These are phyloP conservation scores for Polymixis lichenea DNA, from an alignment of 2,888 invertebrate genomes.

Conservation along the genomic window DNA sequence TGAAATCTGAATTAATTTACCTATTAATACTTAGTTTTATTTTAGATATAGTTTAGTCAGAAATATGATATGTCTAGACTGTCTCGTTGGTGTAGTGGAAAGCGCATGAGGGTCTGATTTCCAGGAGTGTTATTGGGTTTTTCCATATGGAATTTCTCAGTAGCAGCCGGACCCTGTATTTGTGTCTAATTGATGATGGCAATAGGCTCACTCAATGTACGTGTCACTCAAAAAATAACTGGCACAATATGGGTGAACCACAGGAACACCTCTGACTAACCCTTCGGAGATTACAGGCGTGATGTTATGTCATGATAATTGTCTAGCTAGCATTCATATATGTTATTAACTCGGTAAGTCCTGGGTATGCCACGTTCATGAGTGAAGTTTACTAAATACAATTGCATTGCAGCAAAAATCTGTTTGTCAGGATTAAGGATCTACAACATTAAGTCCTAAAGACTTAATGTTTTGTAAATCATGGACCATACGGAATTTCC, in stretches of 20 bases:
- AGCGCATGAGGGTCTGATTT: too few relatives aligned
- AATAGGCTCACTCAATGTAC: neutral
- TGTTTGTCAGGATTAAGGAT: too few relatives aligned
- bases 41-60: neutral
- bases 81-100: neutral
- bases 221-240: neutral
- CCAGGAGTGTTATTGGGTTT: too few relatives aligned
- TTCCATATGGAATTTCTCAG: neutral
- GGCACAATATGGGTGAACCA: neutral
- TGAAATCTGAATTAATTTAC: constrained; percentile 30
- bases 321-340: neutral
- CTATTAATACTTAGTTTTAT: neutral
- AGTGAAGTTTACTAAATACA: neutral
- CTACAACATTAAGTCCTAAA: too few relatives aligned
- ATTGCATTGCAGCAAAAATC: too few relatives aligned
- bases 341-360: too few relatives aligned
- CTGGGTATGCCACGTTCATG: neutral
- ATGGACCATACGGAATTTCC: too few relatives aligned
- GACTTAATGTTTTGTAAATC: too few relatives aligned
- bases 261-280: too few relatives aligned
- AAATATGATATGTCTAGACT: neutral
- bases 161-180: neutral
- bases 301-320: neutral
- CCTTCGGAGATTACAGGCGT: neutral
- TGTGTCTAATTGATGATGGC: too few relatives aligned